These are phyloP conservation scores for Sorex araneus DNA, from an alignment of 2,113 vertebrate genomes.

Conservation along the genomic window DNA sequence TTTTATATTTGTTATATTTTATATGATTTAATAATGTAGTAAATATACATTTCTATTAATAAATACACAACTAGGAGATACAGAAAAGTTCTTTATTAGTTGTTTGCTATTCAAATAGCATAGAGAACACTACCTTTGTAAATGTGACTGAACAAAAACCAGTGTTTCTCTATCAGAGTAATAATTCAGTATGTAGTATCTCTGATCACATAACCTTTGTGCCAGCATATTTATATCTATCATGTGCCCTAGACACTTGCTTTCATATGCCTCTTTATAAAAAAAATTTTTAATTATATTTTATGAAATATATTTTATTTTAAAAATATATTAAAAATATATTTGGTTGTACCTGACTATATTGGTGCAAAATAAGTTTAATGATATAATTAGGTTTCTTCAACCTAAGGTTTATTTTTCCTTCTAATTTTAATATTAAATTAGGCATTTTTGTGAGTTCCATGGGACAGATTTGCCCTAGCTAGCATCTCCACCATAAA, in stretches of 20 bases:
- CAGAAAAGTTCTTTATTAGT: background rate
- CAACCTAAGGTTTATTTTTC: conserved; percentile 22
- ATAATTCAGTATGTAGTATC: background rate
- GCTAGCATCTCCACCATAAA: background rate
- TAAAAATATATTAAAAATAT: background rate
- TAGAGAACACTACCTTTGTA: conserved; percentile 9
- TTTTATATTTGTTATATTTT: background rate
- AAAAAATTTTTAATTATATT: background rate
- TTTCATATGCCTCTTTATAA: background rate
- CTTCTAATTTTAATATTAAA: conserved; percentile 8
- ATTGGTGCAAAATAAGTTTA: background rate
- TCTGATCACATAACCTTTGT: too few relatives aligned
- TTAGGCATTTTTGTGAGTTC: background rate
- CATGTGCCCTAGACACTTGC: background rate
- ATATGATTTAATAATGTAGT: background rate
- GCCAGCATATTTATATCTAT: background rate
- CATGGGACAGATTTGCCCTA: background rate
- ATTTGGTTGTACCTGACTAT: too few relatives aligned
- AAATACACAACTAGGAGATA: background rate
- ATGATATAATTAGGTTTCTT: conserved; percentile 1
- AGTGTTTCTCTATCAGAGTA: background rate
- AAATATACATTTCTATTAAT: background rate
- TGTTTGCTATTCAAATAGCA: conserved; percentile 6
- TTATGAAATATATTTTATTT: conserved; percentile 29
- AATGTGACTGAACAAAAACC: conserved; percentile 1